Percentiles rank a stretch among this genome's conserved stretches.
Evolutionary conservation across 37 sponge, comb jelly and placozoan species (phyloP).

Genomic region (Lycopodina hypogea): DNA sequence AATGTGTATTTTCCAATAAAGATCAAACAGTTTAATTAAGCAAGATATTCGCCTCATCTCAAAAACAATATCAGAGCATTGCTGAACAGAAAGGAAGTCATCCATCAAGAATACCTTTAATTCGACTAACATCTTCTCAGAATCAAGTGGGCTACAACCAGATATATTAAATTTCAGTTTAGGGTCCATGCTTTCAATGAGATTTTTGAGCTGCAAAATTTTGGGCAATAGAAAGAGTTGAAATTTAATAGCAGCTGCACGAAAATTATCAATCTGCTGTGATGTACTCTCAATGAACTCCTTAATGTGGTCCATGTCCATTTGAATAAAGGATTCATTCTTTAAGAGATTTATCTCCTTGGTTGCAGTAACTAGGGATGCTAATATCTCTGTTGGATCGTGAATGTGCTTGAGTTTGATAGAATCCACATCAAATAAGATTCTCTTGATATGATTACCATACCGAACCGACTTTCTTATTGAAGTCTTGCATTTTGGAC

Average conservation of each 20-base stretch:
- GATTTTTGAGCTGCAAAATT: background rate
- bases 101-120: slow-evolving; percentile 22
- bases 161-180: background rate
- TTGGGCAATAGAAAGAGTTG: slow-evolving; percentile 38
- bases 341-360: background rate
- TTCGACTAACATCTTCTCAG: background rate
- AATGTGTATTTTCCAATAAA: slow-evolving; percentile 6
- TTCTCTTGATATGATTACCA: slow-evolving; percentile 73
- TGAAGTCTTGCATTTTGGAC: slow-evolving; percentile 77
- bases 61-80: slow-evolving; percentile 38
- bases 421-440: slow-evolving; percentile 48
- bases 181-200: background rate
- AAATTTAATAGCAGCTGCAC: slow-evolving; percentile 13
- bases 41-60: slow-evolving; percentile 48
- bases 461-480: slow-evolving; percentile 75
- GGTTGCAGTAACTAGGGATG: background rate
- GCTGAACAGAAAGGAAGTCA: slow-evolving; percentile 42
- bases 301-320: background rate
- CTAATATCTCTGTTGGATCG: background rate
- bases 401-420: slow-evolving; percentile 52
- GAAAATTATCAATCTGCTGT: background rate
- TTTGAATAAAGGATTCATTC: background rate
- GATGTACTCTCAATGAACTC: background rate
- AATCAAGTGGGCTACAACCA: background rate
- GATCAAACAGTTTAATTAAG: slow-evolving; percentile 8